These are phyloP conservation scores for Athalia circularis DNA, from an alignment of 2,888 invertebrate genomes.

Conservation along the genomic window DNA sequence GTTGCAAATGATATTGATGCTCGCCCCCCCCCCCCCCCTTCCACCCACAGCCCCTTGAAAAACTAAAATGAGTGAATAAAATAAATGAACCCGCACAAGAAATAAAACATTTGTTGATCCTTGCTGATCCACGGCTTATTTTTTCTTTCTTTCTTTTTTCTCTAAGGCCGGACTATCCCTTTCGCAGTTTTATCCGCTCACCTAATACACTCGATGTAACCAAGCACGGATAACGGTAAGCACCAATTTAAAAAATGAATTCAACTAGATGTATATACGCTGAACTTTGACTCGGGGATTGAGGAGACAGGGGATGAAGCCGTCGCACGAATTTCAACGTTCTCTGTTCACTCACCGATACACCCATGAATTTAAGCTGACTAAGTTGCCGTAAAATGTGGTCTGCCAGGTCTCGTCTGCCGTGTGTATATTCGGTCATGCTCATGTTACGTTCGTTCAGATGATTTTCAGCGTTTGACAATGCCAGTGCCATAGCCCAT, in stretches of 20 bases:
- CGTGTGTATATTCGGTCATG: constrained; percentile 83
- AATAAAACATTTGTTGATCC: too few relatives aligned
- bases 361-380: constrained; percentile 86
- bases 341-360: constrained; percentile 83
- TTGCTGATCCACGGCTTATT: too few relatives aligned
- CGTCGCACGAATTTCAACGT: too few relatives aligned
- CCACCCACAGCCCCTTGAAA: too few relatives aligned
- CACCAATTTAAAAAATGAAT: too few relatives aligned
- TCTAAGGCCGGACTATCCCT: too few relatives aligned
- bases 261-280: neutral
- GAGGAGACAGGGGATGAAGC: neutral
- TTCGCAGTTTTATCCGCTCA: too few relatives aligned
- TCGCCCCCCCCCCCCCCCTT: neutral
- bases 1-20: neutral
- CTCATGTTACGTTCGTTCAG: constrained; percentile 74
- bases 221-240: too few relatives aligned
- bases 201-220: too few relatives aligned
- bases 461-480: constrained; percentile 80
- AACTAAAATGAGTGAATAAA: too few relatives aligned
- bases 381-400: constrained; percentile 84
- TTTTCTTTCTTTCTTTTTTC: too few relatives aligned
- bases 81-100: too few relatives aligned
- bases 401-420: constrained; percentile 83
- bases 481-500: constrained; percentile 90
- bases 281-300: neutral